Base-by-base conservation (phyloP, 1,140 invertebrate genomes). In the Sweltsa coloradensis region DNA sequence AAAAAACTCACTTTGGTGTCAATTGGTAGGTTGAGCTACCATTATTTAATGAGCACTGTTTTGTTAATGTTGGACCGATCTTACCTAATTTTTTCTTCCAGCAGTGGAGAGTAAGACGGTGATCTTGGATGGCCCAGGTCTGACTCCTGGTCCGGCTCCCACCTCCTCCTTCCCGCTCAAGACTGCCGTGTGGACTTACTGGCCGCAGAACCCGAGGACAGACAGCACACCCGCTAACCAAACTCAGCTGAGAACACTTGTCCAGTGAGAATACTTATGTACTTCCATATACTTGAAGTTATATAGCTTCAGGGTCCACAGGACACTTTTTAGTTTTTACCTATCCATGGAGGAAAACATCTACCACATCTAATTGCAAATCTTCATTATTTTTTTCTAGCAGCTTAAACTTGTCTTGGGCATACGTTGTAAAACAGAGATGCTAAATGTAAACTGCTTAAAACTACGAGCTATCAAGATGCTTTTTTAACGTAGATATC, bases 221-320 rank as follows among this genome's bases (percentile, higher is more conserved):
- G 44, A 24, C 23, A 14, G 42, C n/a, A 46, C 18, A 13, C 7
- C 2, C 11, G 24, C 24, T 18, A 50, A 50, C 7, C 18, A 39
- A n/a, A 26, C 42, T 25, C 45, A 50, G 40, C 45, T 56, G 21
- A 42, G 44, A 14, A 52, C 55, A n/a, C 41, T 54, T 24, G 52
- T 54, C 45, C 43, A 54, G 55, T 56, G 25, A 54, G 50, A 40
- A 43, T 19, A n/a, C n/a, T n/a, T n/a, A n/a, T n/a, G n/a, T n/a
- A n/a, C n/a, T n/a, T n/a, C n/a, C n/a, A n/a, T n/a, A n/a, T n/a
- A n/a, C n/a, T n/a, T n/a, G n/a, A n/a, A n/a, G n/a, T n/a, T n/a
- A n/a, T n/a, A n/a, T n/a, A n/a, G n/a, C n/a, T n/a, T n/a, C n/a
- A n/a, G n/a, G n/a, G n/a, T n/a, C n/a, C 11, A 36, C 22, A 21